phyloP scores from a whole-genome alignment of 2,113 vertebrate species.

The Pongo abelii region DNA sequence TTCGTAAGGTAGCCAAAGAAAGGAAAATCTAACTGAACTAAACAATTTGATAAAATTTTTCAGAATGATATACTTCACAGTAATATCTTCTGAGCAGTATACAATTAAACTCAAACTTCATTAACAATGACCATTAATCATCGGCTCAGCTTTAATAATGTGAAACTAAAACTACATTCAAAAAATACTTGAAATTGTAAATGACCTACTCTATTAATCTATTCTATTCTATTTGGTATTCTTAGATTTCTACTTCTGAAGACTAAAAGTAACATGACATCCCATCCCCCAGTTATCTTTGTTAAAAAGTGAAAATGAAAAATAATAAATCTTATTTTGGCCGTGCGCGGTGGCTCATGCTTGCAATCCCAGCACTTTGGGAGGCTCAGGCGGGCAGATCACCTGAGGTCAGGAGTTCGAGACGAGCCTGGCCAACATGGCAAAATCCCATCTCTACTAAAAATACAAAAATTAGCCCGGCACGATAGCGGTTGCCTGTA shows the following conservation, averaged over 20 bases:
- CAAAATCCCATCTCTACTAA: too few species aligned
- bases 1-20: neutral
- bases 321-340: neutral
- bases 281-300: neutral
- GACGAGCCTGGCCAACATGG: too few species aligned
- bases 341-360: too few species aligned
- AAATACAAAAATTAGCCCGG: too few species aligned
- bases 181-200: neutral
- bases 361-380: too few species aligned
- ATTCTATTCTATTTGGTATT: neutral
- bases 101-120: neutral
- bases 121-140: neutral
- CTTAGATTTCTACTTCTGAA: neutral
- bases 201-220: neutral
- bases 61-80: neutral
- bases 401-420: too few species aligned
- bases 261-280: neutral
- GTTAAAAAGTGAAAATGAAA: neutral
- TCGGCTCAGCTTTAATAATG: neutral
- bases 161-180: neutral
- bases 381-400: too few species aligned
- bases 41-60: neutral
- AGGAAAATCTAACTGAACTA: neutral
- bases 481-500: accelerated
- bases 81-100: neutral